Percentiles rank a stretch among this genome's conserved stretches.
Evolutionary conservation across 2,888 invertebrate genomes (phyloP).

Genomic region (Liposcelis brunnea): DNA sequence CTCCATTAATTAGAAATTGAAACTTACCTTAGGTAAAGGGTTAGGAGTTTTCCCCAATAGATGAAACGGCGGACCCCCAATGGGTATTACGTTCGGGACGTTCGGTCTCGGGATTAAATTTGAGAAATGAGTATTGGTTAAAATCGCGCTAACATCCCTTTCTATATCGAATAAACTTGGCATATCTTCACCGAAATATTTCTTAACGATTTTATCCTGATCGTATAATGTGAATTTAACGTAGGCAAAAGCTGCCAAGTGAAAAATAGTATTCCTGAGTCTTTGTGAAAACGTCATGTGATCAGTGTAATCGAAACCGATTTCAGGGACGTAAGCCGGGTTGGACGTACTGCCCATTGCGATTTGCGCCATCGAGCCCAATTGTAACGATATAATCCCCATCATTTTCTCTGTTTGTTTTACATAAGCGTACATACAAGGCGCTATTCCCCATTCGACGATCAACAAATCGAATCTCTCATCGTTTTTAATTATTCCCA

Average conservation of each 20-base stretch:
- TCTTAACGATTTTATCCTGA: background rate
- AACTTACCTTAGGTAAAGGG: constrained; percentile 5
- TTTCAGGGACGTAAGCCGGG: background rate
- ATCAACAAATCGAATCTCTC: constrained; percentile 5
- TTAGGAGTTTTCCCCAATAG: background rate
- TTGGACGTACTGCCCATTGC: constrained; percentile 1
- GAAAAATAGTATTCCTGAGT: background rate
- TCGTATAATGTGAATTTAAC: background rate
- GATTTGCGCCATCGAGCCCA: background rate
- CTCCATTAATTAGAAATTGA: too few species aligned
- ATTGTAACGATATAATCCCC: background rate
- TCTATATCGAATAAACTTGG: background rate
- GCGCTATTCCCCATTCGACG: constrained; percentile 3
- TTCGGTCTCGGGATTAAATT: background rate
- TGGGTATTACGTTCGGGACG: background rate
- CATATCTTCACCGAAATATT: background rate
- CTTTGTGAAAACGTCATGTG: constrained; percentile 1
- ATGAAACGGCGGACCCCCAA: constrained; percentile 7
- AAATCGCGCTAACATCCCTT: background rate
- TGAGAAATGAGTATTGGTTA: background rate
- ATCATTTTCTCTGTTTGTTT: constrained; percentile 1
- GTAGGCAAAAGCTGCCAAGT: background rate
- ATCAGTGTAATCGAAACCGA: constrained; percentile 1
- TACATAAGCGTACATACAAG: background rate
- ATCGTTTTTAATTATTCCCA: background rate